phyloP scores from a whole-genome alignment of 2,113 vertebrate genomes.

The Lophotis ruficrista region DNA sequence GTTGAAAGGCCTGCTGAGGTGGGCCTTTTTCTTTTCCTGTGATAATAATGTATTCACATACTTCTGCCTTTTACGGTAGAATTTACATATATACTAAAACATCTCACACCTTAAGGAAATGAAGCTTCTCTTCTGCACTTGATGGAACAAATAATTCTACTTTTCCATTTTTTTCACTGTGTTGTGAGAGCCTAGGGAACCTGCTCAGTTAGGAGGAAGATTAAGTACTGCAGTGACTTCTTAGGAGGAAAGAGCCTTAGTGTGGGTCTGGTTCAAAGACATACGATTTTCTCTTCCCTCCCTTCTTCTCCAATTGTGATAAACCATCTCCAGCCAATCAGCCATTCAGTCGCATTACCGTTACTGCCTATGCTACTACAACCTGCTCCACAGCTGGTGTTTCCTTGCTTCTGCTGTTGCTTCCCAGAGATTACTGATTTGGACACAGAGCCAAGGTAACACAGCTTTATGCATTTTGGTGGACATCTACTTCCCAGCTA shows the following conservation, averaged over 20 bases:
- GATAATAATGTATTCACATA: not conserved
- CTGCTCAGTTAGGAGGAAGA: not conserved
- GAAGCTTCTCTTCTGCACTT: not conserved
- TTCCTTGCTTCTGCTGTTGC: not conserved
- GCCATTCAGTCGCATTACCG: not conserved
- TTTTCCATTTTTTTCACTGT: not conserved
- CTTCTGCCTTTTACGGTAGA: not conserved
- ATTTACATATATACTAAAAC: not conserved
- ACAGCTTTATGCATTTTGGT: not conserved
- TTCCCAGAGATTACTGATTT: not conserved
- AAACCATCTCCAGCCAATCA: not conserved
- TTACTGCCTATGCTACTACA: not conserved
- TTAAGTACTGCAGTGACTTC: not conserved
- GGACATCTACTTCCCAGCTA: not conserved
- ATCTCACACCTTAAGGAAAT: not conserved
- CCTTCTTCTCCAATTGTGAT: not conserved
- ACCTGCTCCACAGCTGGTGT: rapidly evolving
- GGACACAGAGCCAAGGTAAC: not conserved
- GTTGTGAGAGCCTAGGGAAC: not conserved
- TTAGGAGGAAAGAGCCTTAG: not conserved
- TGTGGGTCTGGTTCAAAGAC: not conserved
- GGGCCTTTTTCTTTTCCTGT: not conserved
- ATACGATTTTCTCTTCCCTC: not conserved
- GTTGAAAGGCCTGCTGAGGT: not conserved
- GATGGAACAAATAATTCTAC: rapidly evolving